Conservation (phyloP, 2,797 vertebrate genomes). For the Muscicapa comitata region DNA sequence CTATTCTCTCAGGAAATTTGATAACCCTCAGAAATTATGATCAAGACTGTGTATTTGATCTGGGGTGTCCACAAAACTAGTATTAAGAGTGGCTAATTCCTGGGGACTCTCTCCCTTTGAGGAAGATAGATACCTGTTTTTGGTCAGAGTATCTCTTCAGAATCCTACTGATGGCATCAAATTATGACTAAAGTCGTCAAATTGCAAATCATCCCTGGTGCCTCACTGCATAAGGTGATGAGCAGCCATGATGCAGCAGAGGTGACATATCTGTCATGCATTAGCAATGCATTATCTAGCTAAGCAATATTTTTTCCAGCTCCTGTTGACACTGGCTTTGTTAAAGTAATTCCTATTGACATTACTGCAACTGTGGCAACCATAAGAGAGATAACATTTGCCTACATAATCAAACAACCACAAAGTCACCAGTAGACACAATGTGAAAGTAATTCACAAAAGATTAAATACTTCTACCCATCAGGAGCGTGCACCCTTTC, state of each 20-base stretch:
- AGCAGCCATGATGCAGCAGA: not conserved
- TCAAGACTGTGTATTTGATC: not conserved
- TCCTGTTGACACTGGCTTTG: not conserved
- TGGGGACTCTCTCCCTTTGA: not conserved
- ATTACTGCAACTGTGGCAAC: not conserved
- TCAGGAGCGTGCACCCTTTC: accelerated
- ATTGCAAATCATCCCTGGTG: not conserved
- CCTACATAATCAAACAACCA: not conserved
- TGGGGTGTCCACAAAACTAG: not conserved
- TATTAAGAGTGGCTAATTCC: not conserved
- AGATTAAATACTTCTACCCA: not conserved
- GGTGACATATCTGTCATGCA: not conserved
- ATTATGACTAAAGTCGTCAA: not conserved
- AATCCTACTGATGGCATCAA: no score
- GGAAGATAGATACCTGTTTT: not conserved
- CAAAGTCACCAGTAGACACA: not conserved
- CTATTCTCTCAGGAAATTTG: not conserved
- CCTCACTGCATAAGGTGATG: no score
- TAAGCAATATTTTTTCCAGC: not conserved
- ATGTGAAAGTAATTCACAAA: not conserved
- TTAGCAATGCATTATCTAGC: not conserved
- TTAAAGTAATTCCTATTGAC: not conserved
- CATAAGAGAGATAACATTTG: not conserved
- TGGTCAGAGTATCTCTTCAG: not conserved
- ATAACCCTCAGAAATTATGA: not conserved